Evolutionary conservation across 2,797 vertebrate species (phyloP).

Genomic region (Cossypha heuglini): DNA sequence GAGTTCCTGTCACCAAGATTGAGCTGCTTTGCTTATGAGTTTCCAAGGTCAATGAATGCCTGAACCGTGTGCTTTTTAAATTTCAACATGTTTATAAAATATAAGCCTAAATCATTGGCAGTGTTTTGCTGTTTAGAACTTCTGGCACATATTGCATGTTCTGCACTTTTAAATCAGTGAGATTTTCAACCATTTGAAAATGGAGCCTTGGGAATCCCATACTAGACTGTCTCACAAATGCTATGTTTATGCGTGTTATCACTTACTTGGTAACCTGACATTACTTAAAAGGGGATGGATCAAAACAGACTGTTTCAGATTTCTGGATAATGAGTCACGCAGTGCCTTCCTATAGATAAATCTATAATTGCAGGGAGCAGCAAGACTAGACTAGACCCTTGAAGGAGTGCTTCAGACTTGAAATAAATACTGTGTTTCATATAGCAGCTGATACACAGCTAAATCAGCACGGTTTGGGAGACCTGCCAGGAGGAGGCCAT

Average conservation of each 20-base stretch:
- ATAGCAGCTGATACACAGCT: neutral
- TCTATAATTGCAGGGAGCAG: neutral
- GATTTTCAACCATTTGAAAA: neutral
- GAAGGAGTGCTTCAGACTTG: neutral
- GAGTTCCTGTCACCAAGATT: neutral
- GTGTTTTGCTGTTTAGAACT: neutral
- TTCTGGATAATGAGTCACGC: neutral
- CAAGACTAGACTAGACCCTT: neutral
- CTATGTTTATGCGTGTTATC: neutral
- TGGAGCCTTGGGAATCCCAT: neutral
- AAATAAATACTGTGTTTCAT: neutral
- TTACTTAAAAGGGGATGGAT: neutral
- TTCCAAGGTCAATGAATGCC: neutral
- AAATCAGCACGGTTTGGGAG: neutral
- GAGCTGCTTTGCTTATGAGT: neutral
- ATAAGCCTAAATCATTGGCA: neutral
- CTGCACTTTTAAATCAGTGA: neutral
- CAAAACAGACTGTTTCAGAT: neutral
- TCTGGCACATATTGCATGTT: neutral
- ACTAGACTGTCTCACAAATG: neutral
- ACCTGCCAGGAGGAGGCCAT: neutral
- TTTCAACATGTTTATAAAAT: neutral
- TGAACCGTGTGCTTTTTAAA: neutral
- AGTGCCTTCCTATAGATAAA: neutral
- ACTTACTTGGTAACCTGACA: neutral